phyloP scores from a whole-genome alignment of 2,113 vertebrate genomes.

The Sapayoa aenigma region DNA sequence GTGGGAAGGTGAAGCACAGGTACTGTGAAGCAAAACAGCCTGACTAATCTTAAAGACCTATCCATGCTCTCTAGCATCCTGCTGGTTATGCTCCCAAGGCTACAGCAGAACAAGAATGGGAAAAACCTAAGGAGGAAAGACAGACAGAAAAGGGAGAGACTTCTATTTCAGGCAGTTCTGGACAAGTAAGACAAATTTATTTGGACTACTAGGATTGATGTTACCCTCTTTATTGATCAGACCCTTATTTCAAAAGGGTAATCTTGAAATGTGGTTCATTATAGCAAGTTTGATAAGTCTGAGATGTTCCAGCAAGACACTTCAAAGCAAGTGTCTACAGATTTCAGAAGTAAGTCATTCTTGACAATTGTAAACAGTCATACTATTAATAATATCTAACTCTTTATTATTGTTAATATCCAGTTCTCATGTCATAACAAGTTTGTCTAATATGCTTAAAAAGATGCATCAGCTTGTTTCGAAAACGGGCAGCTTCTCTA shows the following conservation, averaged over 20 bases:
- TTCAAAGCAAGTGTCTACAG: neutral
- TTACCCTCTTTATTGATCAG: neutral
- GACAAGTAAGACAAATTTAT: neutral
- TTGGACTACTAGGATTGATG: neutral
- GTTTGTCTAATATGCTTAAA: neutral
- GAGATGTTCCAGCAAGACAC: neutral
- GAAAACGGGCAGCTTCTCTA: neutral
- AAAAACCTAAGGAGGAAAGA: neutral
- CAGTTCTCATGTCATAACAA: neutral
- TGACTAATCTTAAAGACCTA: neutral
- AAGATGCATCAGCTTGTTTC: neutral
- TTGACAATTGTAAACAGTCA: neutral
- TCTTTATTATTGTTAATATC: neutral
- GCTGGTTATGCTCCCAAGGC: neutral
- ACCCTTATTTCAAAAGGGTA: neutral
- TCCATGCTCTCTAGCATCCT: neutral
- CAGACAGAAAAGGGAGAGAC: neutral
- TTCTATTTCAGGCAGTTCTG: neutral
- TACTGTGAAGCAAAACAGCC: neutral
- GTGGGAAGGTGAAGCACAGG: neutral
- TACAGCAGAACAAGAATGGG: neutral
- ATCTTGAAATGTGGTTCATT: neutral
- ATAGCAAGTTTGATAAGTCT: neutral
- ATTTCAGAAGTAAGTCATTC: neutral
- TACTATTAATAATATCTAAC: neutral